phyloP scores from a whole-genome alignment of 2,113 vertebrate genomes.

The Spheniscus mendiculus region DNA sequence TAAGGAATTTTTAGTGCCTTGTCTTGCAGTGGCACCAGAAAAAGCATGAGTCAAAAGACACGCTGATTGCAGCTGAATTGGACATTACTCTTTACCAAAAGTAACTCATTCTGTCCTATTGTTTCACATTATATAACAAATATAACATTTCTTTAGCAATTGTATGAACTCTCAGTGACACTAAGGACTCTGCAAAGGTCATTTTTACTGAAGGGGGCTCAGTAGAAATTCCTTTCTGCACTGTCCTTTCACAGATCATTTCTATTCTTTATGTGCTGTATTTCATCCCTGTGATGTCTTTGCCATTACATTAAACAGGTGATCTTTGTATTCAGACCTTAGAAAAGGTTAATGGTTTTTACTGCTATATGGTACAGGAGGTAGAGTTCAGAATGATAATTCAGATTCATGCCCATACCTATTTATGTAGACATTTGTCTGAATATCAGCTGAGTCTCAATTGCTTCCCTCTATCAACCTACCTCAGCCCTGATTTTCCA shows the following conservation, averaged over 20 bases:
- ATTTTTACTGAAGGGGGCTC: background rate
- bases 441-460: background rate
- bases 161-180: background rate
- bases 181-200: background rate
- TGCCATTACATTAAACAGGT: background rate
- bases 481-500: background rate
- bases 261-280: conserved; percentile 11
- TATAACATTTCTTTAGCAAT: background rate
- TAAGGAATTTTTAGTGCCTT: background rate
- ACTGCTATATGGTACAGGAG: background rate
- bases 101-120: background rate
- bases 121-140: background rate
- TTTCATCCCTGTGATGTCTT: background rate
- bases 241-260: conserved; percentile 20
- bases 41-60: background rate
- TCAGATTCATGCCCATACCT: background rate
- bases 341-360: conserved; percentile 54
- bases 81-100: background rate
- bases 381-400: background rate
- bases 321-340: conserved; percentile 11
- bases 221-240: background rate
- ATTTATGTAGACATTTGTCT: background rate
- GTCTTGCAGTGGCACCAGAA: background rate
- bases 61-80: background rate
- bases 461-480: background rate